Base-by-base conservation (phyloP, 2,113 vertebrate genomes). In the Pedionomus torquatus region DNA sequence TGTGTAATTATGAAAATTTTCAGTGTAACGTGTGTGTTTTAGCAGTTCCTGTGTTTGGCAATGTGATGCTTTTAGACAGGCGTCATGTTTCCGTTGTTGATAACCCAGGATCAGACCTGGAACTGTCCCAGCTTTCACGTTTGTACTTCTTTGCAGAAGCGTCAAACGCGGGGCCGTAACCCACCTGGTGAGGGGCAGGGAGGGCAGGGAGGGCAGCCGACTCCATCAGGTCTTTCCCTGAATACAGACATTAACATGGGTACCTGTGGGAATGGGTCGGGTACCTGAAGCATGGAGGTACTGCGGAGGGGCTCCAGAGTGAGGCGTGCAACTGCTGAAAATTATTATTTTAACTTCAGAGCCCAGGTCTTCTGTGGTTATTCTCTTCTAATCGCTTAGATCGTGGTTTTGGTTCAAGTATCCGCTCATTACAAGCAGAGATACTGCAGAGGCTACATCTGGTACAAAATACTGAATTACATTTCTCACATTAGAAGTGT, bases 401-500 rank as follows among this genome's bases (percentile, higher is more conserved):
- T 92, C 94, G 82, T 69, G 37, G 9, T 84, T 92, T 81, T 84
- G 72, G 69, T 58, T 85, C 82, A 87, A 93, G 72, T 46, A 72
- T 95, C 74, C 14, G 8, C 87, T 98, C 84, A 52, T 93, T 94
- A 46, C 90, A 95, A 93, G 91, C 58, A 51, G 31, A 96, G 94
- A 97, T 97, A 93, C 93, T 97, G 87, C 78, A 15, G 71, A 95
- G 95, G 87, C 97, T 98, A 89, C 97, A 97, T 98, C 97, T 98
- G 98, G 95, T 97, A 93, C 5, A 8, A 96, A 96, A 83, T 74
- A 94, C 88, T 95, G 95, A 97, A 94, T 97, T 97, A n/a, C 87
- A 69, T 95, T 98, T 98, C 98, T 98, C 97, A 97, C 97, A 95
- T 98, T 83, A 91, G 96, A 98, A 97, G 98, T 98, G 97, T 97